Percentiles rank a stretch among this genome's conserved stretches.
These are phyloP conservation scores for Fragum sueziense DNA, from an alignment of 2,888 invertebrate genomes.

Conservation along the genomic window DNA sequence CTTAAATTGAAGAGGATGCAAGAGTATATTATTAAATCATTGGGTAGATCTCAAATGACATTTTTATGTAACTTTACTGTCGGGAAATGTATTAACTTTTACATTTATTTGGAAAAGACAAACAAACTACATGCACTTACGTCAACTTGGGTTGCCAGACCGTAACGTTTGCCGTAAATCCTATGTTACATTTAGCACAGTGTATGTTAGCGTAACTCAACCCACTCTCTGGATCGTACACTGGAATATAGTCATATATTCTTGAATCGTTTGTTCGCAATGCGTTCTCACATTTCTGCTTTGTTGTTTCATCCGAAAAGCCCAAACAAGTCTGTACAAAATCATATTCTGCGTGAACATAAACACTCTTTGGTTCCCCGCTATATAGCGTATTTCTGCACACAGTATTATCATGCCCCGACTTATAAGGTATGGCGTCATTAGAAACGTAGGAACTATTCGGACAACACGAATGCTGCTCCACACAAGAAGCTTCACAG, in stretches of 20 bases:
- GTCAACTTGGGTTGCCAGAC: neutral
- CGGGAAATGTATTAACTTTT: no score
- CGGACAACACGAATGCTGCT: no score
- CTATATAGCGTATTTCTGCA: neutral
- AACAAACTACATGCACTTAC: neutral
- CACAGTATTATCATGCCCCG: neutral
- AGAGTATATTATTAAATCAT: no score
- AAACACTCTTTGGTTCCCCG: neutral
- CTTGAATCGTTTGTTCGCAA: neutral
- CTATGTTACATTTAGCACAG: no score
- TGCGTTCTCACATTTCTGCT: neutral
- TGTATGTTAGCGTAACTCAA: neutral
- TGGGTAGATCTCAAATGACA: no score
- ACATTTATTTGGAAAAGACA: neutral
- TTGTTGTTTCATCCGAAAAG: no score
- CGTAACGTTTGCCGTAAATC: neutral
- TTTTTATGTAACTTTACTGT: no score
- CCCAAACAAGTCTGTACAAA: neutral
- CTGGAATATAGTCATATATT: neutral
- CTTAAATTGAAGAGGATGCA: no score
- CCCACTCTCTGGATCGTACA: neutral
- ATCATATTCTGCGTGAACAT: neutral
- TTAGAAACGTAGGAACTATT: neutral
- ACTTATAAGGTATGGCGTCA: neutral
- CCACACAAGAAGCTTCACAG: no score